Percentiles rank a stretch among this genome's conserved stretches.
These are phyloP conservation scores for Andricus quercusramuli DNA, from an alignment of 2,888 invertebrate genomes.

Conservation along the genomic window DNA sequence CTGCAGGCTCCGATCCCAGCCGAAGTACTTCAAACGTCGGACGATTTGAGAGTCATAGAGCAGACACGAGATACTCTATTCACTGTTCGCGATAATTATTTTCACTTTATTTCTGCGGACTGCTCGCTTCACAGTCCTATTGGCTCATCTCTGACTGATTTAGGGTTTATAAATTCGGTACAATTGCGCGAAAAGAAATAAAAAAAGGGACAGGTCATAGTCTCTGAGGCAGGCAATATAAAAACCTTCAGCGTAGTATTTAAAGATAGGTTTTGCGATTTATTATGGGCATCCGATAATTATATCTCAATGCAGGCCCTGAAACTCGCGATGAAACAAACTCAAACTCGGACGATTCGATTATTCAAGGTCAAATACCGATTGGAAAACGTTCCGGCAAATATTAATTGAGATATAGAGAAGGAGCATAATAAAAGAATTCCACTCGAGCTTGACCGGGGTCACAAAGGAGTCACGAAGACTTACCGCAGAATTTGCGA, in stretches of 20 bases:
- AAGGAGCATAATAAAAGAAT: conserved; percentile 43
- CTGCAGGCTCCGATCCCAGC: neutral
- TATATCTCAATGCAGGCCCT: neutral
- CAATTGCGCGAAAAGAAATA: neutral
- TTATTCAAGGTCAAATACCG: neutral
- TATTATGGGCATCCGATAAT: neutral
- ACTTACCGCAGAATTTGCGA: conserved; percentile 50
- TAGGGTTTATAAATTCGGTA: neutral
- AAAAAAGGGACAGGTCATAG: neutral
- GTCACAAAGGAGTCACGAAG: conserved; percentile 34
- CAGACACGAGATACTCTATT: neutral
- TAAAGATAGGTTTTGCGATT: neutral
- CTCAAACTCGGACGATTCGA: neutral
- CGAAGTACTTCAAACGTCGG: neutral
- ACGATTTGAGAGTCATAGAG: neutral
- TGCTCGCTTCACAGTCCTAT: neutral
- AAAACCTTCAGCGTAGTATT: neutral
- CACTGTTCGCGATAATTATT: neutral
- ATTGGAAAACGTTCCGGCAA: neutral
- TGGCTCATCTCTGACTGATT: neutral
- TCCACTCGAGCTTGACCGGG: conserved; percentile 45
- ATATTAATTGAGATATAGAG: conserved; percentile 13
- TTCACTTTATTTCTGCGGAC: neutral
- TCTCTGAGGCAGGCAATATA: neutral
- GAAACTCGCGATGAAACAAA: neutral